Base-by-base conservation (phyloP, 2,797 vertebrate genomes). In the Anguilla marmorata region DNA sequence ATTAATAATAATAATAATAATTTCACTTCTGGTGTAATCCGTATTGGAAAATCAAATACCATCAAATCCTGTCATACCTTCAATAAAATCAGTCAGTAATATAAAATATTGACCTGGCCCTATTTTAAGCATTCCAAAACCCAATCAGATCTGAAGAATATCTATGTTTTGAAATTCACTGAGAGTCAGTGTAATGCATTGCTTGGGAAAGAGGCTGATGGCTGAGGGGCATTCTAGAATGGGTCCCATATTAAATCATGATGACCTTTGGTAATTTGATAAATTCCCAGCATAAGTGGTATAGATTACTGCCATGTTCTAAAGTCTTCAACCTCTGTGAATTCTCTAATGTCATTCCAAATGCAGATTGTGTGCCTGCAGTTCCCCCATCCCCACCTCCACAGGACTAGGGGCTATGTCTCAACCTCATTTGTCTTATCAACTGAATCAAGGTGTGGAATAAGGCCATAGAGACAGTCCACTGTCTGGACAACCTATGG, bases 261-360 rank as follows among this genome's bases (percentile, higher is more conserved):
- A 84, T 92, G 89, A 93, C 92, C 92, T 94, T 93, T 91, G 58
- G 0, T 91, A 91, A 93, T 91, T 90, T 48, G n/a, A 69, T 89
- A 87, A 91, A 72, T 41, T 3, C 30, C 45, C n/a, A 30, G 33
- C 16, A 21, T 60, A 48, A 30, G 86, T 86, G 30, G 86, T 37
- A 86, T 83, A 88, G 90, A 86, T 85, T 24, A 41, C n/a, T 30
- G 80, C 85, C 88, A 54, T 56, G 74, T 80, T 87, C 30, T 0
- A 0, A 66, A 86, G 85, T 86, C 27, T 24, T 83, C 88, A 45
- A 87, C 45, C 45, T 7, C 86, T 52, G 58, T 83, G 41, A 89
- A 90, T 88, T 14, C 86, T 27, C 16, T 56, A 79, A 87, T 87
- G 54, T 56, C 21, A 0, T 16, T 21, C 30, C 54, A 58, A 56